These are phyloP conservation scores for Sebastes nivosus DNA, from an alignment of 2,797 vertebrate genomes.

Conservation along the genomic window DNA sequence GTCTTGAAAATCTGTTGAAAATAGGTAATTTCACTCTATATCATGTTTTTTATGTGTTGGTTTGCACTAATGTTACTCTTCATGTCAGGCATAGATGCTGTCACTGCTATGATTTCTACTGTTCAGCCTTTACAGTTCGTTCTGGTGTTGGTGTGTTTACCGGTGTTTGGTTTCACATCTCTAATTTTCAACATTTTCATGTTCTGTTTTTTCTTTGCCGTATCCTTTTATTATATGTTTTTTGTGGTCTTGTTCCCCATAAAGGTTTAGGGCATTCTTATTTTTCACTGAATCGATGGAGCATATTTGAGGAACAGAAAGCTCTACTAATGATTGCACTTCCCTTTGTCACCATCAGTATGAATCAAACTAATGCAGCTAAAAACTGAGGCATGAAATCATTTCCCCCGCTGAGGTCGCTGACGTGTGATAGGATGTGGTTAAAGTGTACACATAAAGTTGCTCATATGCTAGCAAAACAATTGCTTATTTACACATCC, in stretches of 20 bases:
- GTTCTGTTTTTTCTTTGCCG: background rate
- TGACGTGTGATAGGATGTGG: background rate
- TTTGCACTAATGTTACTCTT: background rate
- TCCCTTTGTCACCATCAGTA: background rate
- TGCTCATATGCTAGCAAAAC: background rate
- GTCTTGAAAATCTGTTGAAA: no score
- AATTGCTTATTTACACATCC: background rate
- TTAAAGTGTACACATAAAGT: background rate
- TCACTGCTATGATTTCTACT: background rate
- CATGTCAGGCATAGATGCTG: background rate
- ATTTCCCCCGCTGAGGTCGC: background rate
- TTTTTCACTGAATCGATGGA: background rate
- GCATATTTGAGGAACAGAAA: slow-evolving; percentile 51
- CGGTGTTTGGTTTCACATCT: background rate
- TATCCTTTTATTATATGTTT: background rate
- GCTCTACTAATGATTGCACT: background rate
- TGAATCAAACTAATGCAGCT: slow-evolving; percentile 1
- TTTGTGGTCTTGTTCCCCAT: background rate
- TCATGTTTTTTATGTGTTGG: background rate
- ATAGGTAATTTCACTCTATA: no score
- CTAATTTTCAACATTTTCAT: background rate
- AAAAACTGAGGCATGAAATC: background rate
- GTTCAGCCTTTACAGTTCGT: background rate
- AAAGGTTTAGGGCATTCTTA: background rate
- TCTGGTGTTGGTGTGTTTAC: background rate